A percentile compares a stretch with the other conserved stretches of the same genome.
These are phyloP conservation scores for Aldrovandia affinis DNA, from an alignment of 2,797 vertebrate genomes.

Conservation along the genomic window DNA sequence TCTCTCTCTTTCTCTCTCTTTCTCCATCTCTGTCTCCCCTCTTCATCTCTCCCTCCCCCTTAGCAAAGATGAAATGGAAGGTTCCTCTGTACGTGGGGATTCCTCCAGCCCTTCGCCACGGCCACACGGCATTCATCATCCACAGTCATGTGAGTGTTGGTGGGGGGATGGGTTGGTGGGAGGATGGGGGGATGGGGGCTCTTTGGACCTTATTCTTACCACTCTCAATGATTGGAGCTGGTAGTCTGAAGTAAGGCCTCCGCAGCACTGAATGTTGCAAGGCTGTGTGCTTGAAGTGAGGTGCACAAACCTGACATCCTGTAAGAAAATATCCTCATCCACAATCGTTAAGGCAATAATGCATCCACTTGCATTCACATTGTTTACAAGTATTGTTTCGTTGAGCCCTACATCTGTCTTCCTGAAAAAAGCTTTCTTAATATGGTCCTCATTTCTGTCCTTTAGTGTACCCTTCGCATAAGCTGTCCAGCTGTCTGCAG, in stretches of 20 bases:
- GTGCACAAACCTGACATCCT: neutral
- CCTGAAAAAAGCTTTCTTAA: neutral
- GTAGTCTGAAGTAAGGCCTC: neutral
- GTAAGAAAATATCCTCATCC: neutral
- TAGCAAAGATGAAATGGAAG: conserved; percentile 82
- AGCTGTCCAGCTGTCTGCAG: neutral
- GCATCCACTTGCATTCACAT: neutral
- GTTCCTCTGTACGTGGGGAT: conserved; percentile 76
- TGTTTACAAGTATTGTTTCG: neutral
- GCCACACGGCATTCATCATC: conserved; percentile 73
- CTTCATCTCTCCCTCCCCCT: conserved; percentile 27
- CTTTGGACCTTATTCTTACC: neutral
- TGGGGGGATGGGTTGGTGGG: neutral
- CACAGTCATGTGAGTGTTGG: conserved; percentile 70
- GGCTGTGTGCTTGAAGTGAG: conserved; percentile 19
- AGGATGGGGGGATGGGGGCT: neutral
- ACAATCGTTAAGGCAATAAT: neutral
- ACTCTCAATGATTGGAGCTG: neutral
- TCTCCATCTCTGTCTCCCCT: too few species aligned
- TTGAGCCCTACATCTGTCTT: neutral
- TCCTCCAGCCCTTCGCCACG: conserved; percentile 67
- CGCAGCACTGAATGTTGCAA: neutral
- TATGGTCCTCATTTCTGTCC: neutral
- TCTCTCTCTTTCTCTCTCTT: neutral
- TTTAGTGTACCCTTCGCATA: neutral